Evolutionary conservation across 2,888 invertebrate species (phyloP), one percentile per base, ranked within the genome.

Genomic region (Orchestes rusci): DNA sequence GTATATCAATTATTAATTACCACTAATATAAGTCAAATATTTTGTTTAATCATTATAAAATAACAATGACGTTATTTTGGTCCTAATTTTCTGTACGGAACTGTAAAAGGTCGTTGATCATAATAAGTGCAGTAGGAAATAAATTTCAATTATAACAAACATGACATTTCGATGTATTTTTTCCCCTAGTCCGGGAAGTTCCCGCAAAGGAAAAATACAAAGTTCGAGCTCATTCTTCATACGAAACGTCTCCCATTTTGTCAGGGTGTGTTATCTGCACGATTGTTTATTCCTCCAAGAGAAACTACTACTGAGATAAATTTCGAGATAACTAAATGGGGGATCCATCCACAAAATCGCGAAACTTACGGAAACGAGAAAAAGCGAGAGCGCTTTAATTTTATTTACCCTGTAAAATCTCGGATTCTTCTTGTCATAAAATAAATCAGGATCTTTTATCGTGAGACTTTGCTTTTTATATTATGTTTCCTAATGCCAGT

Each of bases 321-420:
- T 56, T 55, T 50, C 44, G 44, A 53, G 58, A 58, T 58, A 57
- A 58, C 53, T 51, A 55, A 57, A 55, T 57, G 53, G 54, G n/a
- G n/a, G n/a, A 50, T 53, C 46, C 48, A 16, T 53, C 52, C n/a
- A n/a, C 53, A 50, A 42, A 45, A 46, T 38, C 31, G 49, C 45
- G 48, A 48, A 52, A 57, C 45, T 52, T 45, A 43, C 12, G 34
- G 30, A 41, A 41, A 48, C 23, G 34, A 44, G 45, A 48, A 44
- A 38, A n/a, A n/a, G n/a, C n/a, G n/a, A n/a, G 40, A 48, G 38
- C 37, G 44, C 48, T 48, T 48, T 48, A 48, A 48, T 48, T 48
- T 48, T 48, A 48, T 48, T 48, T 48, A 48, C 48, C 48, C 48
- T 48, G 48, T 48, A 48, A 48, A 48, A 48, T 48, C 48, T 44